Evolutionary conservation across 2,797 vertebrate species (phyloP).

Genomic region (Epinephelus coioides): DNA sequence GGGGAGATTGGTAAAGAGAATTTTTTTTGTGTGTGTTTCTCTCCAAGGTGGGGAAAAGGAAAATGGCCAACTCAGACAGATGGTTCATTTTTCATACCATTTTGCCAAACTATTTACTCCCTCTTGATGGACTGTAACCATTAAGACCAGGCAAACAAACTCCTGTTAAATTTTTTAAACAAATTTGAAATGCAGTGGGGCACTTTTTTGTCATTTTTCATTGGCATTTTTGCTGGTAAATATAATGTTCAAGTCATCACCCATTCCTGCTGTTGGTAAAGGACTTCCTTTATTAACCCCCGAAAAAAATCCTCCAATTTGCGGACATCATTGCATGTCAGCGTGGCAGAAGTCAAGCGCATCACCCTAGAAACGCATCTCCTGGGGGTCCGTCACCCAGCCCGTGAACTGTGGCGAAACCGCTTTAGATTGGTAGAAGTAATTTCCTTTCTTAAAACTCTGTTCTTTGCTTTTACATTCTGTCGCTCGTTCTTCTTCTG

Average conservation of each 20-base stretch:
- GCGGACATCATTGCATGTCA: conserved; percentile 79
- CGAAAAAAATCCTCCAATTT: conserved; percentile 58
- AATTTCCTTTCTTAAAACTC: conserved; percentile 40
- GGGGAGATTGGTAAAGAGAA: conserved; percentile 76
- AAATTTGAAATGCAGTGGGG: conserved; percentile 69
- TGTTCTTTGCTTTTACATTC: conserved; percentile 63
- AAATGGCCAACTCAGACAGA: conserved; percentile 61
- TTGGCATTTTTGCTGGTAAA: conserved; percentile 81
- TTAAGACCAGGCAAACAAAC: conserved; percentile 63
- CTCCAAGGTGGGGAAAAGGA: conserved; percentile 54
- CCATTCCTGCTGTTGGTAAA: conserved; percentile 75
- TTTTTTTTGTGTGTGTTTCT: conserved; percentile 50
- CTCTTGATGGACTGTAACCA: conserved; percentile 73
- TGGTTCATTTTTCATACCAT: conserved; percentile 67
- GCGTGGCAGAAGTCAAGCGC: conserved; percentile 47
- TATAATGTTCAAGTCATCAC: conserved; percentile 71
- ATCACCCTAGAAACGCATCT: conserved; percentile 51
- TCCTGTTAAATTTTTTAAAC: conserved; percentile 43
- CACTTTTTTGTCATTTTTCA: conserved; percentile 63
- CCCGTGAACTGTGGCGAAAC: conserved; percentile 60
- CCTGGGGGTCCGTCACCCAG: conserved; percentile 33
- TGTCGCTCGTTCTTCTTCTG: conserved; percentile 58
- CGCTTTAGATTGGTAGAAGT: conserved; percentile 59
- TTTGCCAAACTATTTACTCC: conserved; percentile 84
- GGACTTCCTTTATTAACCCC: conserved; percentile 81